Conservation (phyloP, 2,888 invertebrate genomes). For the Rhamnusium bicolor region DNA sequence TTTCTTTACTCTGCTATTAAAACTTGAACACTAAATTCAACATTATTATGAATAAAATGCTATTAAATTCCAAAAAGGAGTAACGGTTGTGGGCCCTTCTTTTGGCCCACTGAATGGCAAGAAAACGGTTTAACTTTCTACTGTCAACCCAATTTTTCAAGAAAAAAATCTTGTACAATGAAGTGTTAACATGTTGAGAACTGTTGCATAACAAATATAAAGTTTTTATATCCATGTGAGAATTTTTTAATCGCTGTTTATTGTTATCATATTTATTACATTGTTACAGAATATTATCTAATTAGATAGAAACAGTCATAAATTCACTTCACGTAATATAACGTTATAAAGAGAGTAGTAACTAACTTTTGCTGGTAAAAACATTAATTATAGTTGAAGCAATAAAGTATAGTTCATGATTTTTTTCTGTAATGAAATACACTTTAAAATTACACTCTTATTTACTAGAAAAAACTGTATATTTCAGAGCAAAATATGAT, state of each 20-base stretch:
- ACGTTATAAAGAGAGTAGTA: not conserved
- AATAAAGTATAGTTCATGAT: too few relatives aligned
- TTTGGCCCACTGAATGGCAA: too few relatives aligned
- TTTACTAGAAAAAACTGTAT: too few relatives aligned
- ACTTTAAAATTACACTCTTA: too few relatives aligned
- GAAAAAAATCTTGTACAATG: not conserved
- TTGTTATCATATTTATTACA: not conserved
- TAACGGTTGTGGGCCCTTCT: too few relatives aligned
- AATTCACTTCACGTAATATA: not conserved
- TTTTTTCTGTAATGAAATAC: too few relatives aligned
- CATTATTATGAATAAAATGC: too few relatives aligned
- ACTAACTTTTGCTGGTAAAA: not conserved
- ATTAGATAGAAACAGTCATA: slow-evolving; percentile 5
- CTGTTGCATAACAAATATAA: not conserved
- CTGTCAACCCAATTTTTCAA: not conserved
- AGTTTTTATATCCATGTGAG: not conserved
- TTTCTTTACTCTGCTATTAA: too few relatives aligned
- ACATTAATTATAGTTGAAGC: too few relatives aligned
- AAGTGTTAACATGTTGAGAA: not conserved
- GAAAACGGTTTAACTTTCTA: not conserved
- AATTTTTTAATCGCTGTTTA: not conserved
- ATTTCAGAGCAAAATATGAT: too few relatives aligned
- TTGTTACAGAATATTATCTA: not conserved
- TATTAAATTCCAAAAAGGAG: too few relatives aligned
- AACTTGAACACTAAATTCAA: too few relatives aligned